Evolutionary conservation across 2,888 invertebrate species (phyloP), one percentile per base, ranked within the genome.

Genomic region (Drosophila suboccidentalis): DNA sequence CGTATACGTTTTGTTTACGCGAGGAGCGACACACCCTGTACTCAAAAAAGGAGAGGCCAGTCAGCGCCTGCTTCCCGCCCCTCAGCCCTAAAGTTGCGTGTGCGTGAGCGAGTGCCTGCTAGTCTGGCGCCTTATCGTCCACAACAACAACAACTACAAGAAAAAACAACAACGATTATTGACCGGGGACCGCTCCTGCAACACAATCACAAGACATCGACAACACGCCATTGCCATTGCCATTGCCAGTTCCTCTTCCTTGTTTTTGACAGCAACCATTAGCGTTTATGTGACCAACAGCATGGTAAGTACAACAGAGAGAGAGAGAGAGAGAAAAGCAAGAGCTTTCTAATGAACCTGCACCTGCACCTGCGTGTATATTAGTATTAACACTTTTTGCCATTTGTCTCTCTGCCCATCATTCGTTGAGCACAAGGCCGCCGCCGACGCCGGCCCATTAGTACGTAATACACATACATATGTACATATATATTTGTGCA

Each of bases 1-100:
- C 53, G 41, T 36, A 58, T 51, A 64, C 58, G 55, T 63, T 58
- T 71, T 77, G 75, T 78, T 78, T 61, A 75, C 61, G 66, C 74
- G 61, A 61, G 63, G 32, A 65, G 54, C 64, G 70, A 61, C 74
- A 74, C 76, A 78, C 76, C 75, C 78, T 78, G 66, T 71, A 39
- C 29, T 34, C 10, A 55, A 62, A 38, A 19, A 73, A 69, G 78
- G 57, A 64, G 29, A 61, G 60, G 58, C 54, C 58, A 38, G 29
- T 53, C 34, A n/a, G 22, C 44, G 51, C 39, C 32, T 26, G 49
- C 19, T 15, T 19, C 15, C 6, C 39, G 39, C 59, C 32, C 39
- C 39, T 43, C 15, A 41, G 43, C 36, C 32, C 17, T 57, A 29
- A 34, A 19, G 29, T 29, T n/a, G 43, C 32, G 36, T 22, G 47